Evolutionary conservation across 1,140 invertebrate species (phyloP).

Genomic region (Dendroctonus valens): DNA sequence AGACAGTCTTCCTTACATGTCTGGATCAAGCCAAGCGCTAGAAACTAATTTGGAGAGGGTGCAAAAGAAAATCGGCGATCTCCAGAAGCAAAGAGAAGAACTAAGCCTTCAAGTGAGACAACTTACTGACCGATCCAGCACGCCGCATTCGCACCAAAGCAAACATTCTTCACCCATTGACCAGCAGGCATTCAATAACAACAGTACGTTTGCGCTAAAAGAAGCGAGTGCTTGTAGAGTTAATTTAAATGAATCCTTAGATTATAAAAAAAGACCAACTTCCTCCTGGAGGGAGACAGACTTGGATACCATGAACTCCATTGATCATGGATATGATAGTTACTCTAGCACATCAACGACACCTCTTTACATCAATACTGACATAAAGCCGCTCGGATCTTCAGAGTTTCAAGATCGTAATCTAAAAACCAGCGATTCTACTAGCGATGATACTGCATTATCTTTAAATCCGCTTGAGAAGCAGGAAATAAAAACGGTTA

Average conservation of each 20-base stretch:
- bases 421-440: slow-evolving; percentile 42
- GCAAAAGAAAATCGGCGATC: slow-evolving; percentile 78
- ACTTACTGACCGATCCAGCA: slow-evolving; percentile 72
- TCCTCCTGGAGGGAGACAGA: slow-evolving; percentile 86
- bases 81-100: slow-evolving; percentile 79
- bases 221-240: background rate
- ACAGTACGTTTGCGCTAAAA: slow-evolving; percentile 1
- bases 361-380: slow-evolving; percentile 44
- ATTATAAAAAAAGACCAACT: slow-evolving; percentile 46
- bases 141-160: slow-evolving; percentile 51
- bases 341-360: slow-evolving; percentile 35
- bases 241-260: slow-evolving; percentile 12
- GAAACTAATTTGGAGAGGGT: slow-evolving; percentile 72
- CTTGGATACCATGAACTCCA: slow-evolving; percentile 72
- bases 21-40: slow-evolving; percentile 45
- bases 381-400: slow-evolving; percentile 36
- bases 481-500: slow-evolving; percentile 87
- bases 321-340: slow-evolving; percentile 57
- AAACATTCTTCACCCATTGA: slow-evolving; percentile 36
- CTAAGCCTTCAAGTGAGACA: slow-evolving; percentile 78
- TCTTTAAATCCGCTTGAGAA: slow-evolving; percentile 63
- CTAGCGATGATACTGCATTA: slow-evolving; percentile 42
- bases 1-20: slow-evolving; percentile 46
- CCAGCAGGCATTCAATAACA: slow-evolving; percentile 15
- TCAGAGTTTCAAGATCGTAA: slow-evolving; percentile 39